Evolutionary conservation across 1,140 invertebrate genomes (phyloP).

Genomic region (Brachionus plicatilis): DNA sequence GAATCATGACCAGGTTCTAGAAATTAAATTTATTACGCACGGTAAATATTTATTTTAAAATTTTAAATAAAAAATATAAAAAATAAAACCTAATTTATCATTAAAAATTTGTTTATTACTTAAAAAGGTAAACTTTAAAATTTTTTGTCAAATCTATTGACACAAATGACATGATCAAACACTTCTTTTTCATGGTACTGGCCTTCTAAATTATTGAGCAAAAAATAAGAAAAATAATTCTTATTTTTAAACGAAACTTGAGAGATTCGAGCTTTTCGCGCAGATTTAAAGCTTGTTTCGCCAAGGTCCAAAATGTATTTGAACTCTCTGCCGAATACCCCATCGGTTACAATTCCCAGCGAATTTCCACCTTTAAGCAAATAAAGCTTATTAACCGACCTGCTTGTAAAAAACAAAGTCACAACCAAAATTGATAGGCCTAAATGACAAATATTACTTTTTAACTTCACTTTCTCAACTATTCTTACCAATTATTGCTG

Average conservation of each 20-base stretch:
- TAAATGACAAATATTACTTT: background rate
- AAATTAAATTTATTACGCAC: too few relatives aligned
- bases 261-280: background rate
- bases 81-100: too few relatives aligned
- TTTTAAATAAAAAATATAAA: too few relatives aligned
- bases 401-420: slow-evolving; percentile 6
- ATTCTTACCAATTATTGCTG: background rate
- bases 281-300: background rate
- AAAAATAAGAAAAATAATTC: slow-evolving; percentile 25
- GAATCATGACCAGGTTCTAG: too few relatives aligned
- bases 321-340: slow-evolving; percentile 16
- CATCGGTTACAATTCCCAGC: slow-evolving; percentile 21
- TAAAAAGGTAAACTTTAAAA: background rate
- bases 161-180: slow-evolving; percentile 32
- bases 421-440: background rate
- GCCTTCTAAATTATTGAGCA: slow-evolving; percentile 20
- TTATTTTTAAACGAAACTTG: slow-evolving; percentile 36
- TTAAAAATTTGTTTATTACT: background rate
- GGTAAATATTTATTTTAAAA: too few relatives aligned
- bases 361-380: slow-evolving; percentile 1
- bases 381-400: slow-evolving; percentile 27
- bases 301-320: background rate
- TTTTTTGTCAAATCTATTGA: background rate
- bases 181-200: slow-evolving; percentile 21
- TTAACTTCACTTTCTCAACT: background rate